phyloP scores from a whole-genome alignment of 2,888 invertebrate genomes.

The Cheilosia impressa region DNA sequence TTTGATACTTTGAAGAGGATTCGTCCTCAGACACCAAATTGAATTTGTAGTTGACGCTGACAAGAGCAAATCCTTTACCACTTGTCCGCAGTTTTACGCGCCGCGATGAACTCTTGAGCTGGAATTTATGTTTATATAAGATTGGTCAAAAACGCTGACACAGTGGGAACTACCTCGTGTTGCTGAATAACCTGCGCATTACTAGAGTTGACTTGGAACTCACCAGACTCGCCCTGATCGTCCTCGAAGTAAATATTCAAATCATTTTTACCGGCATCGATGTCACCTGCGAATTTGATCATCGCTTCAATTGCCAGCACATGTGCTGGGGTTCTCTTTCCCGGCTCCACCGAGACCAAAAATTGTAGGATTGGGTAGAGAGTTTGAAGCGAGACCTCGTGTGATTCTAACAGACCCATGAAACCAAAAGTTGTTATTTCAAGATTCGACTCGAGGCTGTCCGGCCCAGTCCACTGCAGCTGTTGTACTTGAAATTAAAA shows the following conservation, averaged over 20 bases:
- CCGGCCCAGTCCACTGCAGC: constrained; percentile 2
- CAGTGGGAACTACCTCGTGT: not conserved
- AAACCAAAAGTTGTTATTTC: constrained; percentile 80
- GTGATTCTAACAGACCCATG: constrained; percentile 79
- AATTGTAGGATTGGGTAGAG: constrained; percentile 87
- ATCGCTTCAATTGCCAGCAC: constrained; percentile 89
- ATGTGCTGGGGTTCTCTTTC: not conserved
- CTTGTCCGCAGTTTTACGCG: constrained; percentile 9
- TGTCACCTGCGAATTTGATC: constrained; percentile 84
- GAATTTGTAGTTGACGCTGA: constrained; percentile 33
- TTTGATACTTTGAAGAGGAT: not conserved
- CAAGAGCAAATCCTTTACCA: constrained; percentile 43
- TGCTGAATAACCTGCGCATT: constrained; percentile 93
- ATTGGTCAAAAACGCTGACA: no score
- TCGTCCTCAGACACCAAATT: constrained; percentile 4
- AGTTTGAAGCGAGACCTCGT: constrained; percentile 78
- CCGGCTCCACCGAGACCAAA: constrained; percentile 85
- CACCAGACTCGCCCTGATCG: constrained; percentile 78
- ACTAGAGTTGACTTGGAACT: constrained; percentile 88
- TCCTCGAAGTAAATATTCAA: constrained; percentile 78
- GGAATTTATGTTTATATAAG: not conserved
- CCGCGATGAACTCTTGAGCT: constrained; percentile 21
- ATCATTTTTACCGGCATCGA: constrained; percentile 85
- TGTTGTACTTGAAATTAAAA: not conserved
- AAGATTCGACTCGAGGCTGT: constrained; percentile 56